A percentile compares a stretch with the other conserved stretches of the same genome.
Evolutionary conservation across 2,113 vertebrate species (phyloP).

Genomic region (Macroglossus sobrinus): DNA sequence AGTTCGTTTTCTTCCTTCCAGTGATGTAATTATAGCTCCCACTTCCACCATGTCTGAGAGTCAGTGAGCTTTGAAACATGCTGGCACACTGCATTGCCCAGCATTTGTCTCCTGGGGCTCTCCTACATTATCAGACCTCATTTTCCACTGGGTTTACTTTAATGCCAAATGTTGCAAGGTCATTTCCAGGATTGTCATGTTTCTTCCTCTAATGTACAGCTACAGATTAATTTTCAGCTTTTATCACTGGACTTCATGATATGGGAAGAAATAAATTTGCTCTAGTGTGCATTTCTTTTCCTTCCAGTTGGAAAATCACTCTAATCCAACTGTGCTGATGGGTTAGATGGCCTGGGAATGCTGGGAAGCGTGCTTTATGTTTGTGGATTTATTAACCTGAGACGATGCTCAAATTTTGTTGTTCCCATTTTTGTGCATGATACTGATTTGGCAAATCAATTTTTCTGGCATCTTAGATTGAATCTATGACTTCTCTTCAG

Average conservation of each 20-base stretch:
- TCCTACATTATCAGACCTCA: not conserved
- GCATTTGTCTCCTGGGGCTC: not conserved
- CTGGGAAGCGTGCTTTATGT: not conserved
- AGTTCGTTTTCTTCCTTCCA: not conserved
- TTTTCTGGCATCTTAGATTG: not conserved
- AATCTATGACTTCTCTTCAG: not conserved
- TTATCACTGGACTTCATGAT: conserved; percentile 32
- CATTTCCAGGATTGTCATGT: not conserved
- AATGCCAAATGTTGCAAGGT: conserved; percentile 27
- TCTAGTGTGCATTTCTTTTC: not conserved
- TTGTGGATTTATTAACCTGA: not conserved
- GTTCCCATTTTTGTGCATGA: not conserved
- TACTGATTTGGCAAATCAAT: not conserved
- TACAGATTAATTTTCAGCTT: conserved; percentile 40
- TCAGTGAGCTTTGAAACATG: not conserved
- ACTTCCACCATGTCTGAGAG: not conserved
- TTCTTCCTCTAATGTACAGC: conserved; percentile 11
- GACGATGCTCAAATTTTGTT: not conserved
- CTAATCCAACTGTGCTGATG: not conserved
- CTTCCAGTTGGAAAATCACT: not conserved
- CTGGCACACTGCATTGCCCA: not conserved
- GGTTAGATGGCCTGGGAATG: not conserved
- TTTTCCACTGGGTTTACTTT: conserved; percentile 37
- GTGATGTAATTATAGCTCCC: not conserved
- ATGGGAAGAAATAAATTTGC: not conserved